Evolutionary conservation across 92 coral and sea anemone genomes (phyloP).

Genomic region (Porites divaricata): DNA sequence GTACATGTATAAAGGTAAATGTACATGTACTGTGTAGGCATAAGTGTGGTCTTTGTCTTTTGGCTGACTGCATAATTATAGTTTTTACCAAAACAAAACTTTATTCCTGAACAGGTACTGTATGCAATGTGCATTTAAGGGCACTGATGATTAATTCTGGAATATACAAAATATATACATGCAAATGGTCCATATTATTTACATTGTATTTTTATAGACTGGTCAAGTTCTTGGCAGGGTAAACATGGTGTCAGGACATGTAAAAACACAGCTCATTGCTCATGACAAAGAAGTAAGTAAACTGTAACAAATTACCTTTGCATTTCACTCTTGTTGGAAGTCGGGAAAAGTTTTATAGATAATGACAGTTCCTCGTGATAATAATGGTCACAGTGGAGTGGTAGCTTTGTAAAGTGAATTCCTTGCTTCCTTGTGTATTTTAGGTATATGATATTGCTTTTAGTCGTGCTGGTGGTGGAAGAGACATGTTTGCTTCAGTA

Average conservation of each 20-base stretch:
- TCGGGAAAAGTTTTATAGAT: too few species aligned
- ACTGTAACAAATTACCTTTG: neutral
- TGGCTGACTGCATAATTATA: too few species aligned
- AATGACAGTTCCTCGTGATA: too few species aligned
- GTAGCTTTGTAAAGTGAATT: too few species aligned
- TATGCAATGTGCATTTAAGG: too few species aligned
- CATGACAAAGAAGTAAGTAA: conserved; percentile 93
- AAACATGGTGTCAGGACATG: conserved; percentile 98
- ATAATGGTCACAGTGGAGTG: neutral
- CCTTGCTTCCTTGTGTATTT: neutral
- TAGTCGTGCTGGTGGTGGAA: conserved; percentile 97
- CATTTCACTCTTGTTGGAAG: neutral
- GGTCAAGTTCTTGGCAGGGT: conserved; percentile 99
- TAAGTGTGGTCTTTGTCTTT: too few species aligned
- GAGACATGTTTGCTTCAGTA: conserved; percentile 99
- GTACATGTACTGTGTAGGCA: neutral
- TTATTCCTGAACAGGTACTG: too few species aligned
- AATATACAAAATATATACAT: neutral
- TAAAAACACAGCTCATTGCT: conserved; percentile 97
- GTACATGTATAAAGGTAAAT: too few species aligned
- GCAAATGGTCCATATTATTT: neutral
- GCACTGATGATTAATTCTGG: neutral
- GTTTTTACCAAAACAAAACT: too few species aligned
- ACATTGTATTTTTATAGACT: conserved; percentile 57
- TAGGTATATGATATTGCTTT: conserved; percentile 98